Percentiles rank a stretch among this genome's conserved stretches.
These are phyloP conservation scores for Poeciliopsis retropinna DNA, from an alignment of 2,113 vertebrate species.

Conservation along the genomic window DNA sequence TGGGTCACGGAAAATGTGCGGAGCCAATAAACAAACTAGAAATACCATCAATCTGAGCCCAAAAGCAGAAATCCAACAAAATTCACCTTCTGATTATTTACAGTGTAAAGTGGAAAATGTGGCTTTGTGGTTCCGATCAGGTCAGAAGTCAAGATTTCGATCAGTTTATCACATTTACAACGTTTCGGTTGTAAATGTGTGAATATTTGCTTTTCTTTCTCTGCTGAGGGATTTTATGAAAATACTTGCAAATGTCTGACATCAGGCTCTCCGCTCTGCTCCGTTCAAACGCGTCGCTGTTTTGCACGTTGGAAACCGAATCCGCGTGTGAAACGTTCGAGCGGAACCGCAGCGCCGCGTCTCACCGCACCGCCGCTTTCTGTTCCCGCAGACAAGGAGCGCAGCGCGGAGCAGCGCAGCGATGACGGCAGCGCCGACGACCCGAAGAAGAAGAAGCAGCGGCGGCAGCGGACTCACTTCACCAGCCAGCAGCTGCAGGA, in stretches of 20 bases:
- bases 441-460: conserved; percentile 96
- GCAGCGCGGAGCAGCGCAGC: conserved; percentile 82
- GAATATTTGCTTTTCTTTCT: neutral
- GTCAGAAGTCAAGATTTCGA: too few relatives aligned
- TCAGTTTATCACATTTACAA: too few relatives aligned
- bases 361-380: neutral
- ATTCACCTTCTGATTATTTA: neutral
- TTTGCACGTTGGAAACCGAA: neutral
- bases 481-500: conserved; percentile 98
- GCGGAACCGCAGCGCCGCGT: neutral
- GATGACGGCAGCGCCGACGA: conserved; percentile 90
- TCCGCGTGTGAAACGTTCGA: neutral
- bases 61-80: conserved; percentile 29
- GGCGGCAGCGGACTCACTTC: conserved; percentile 96
- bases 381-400: conserved; percentile 86
- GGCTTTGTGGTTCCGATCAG: too few relatives aligned
- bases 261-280: neutral
- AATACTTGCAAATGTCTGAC: neutral
- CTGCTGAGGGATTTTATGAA: neutral
- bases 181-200: neutral
- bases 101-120: neutral
- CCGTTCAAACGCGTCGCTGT: neutral
- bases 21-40: conserved; percentile 58
- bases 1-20: conserved; percentile 57
- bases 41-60: conserved; percentile 50